Conservation (phyloP, 1,140 invertebrate genomes). For the Drosophila lini region DNA sequence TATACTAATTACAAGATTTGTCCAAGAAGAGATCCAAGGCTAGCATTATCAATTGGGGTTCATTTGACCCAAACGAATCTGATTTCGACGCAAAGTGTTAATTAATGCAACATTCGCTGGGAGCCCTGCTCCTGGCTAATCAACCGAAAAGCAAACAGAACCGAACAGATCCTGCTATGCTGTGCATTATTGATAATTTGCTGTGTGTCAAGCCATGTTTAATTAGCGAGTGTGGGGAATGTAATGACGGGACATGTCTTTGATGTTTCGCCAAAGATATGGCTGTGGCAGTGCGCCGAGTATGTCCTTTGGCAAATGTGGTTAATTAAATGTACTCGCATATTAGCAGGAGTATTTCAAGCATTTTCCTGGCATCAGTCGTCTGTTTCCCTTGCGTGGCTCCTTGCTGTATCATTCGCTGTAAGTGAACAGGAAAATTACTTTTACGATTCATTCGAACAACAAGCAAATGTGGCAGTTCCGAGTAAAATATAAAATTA, state of each 20-base stretch:
- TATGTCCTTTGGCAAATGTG: conserved; percentile 54
- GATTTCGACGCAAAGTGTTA: conserved; percentile 46
- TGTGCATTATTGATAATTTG: conserved; percentile 76
- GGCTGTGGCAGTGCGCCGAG: conserved; percentile 6
- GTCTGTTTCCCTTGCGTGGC: background rate
- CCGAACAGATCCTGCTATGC: conserved; percentile 1
- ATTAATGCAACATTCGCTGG: conserved; percentile 56
- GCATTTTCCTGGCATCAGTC: conserved; percentile 27
- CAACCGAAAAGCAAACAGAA: conserved; percentile 41
- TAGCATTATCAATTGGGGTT: conserved; percentile 28
- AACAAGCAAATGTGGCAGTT: conserved; percentile 32
- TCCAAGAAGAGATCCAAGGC: background rate
- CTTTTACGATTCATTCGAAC: conserved; percentile 18
- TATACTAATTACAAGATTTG: conserved; percentile 29
- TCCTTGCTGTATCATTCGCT: conserved; percentile 8
- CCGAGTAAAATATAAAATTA: background rate
- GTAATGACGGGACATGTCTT: conserved; percentile 41
- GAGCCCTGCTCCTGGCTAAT: conserved; percentile 47
- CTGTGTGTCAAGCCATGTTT: conserved; percentile 43
- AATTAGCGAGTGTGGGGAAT: conserved; percentile 51
- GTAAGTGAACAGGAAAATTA: conserved; percentile 59
- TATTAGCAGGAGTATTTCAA: conserved; percentile 59
- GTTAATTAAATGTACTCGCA: conserved; percentile 77
- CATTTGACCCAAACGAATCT: conserved; percentile 23
- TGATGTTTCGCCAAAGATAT: conserved; percentile 54